Conservation (phyloP, 2,113 vertebrate species). For the Peromyscus leucopus region DNA sequence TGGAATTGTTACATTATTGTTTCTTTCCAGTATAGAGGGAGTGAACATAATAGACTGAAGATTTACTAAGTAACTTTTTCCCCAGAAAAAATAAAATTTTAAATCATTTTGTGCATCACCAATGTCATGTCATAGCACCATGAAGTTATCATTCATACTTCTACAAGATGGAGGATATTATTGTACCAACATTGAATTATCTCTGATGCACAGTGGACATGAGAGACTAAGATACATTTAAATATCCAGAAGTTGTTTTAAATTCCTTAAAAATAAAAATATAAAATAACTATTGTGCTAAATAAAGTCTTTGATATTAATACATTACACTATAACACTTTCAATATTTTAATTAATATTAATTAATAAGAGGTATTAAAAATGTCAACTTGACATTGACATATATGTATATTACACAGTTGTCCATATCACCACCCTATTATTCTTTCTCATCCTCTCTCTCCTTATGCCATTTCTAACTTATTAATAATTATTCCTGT, state of each 20-base stretch:
- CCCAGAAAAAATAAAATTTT: background rate
- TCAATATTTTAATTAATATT: background rate
- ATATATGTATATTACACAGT: background rate
- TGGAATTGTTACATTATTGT: background rate
- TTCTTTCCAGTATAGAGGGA: background rate
- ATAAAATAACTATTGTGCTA: background rate
- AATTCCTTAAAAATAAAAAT: background rate
- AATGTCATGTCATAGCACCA: background rate
- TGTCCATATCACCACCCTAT: too few relatives aligned
- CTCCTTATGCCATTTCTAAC: too few relatives aligned
- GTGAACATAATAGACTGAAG: background rate
- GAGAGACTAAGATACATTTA: background rate
- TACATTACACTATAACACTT: background rate
- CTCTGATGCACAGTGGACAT: too few relatives aligned
- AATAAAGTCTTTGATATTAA: background rate
- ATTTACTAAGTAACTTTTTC: background rate
- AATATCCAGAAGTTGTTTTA: background rate
- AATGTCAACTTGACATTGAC: too few relatives aligned
- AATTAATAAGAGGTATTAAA: background rate
- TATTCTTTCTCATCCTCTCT: background rate
- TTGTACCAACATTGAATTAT: too few relatives aligned
- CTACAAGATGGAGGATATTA: background rate
- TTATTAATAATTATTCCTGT: background rate
- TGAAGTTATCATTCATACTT: background rate
- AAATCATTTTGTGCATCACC: background rate